Evolutionary conservation across 2,888 invertebrate genomes (phyloP).

Genomic region (Drosophila quinaria): DNA sequence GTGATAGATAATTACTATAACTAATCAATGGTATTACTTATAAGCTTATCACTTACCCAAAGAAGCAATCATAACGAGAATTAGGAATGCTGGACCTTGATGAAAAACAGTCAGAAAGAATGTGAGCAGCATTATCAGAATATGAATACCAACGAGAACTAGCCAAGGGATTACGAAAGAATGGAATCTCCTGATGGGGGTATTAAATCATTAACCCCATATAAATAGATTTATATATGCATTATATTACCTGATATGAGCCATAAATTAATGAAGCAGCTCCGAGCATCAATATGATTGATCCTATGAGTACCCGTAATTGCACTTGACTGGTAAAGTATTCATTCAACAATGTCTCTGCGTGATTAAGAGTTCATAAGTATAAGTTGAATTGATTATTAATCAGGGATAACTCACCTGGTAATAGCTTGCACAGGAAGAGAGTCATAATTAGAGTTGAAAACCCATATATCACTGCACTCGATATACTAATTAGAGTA

Average conservation of each 20-base stretch:
- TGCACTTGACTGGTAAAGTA: slow-evolving; percentile 5
- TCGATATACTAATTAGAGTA: neutral
- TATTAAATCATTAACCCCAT: neutral
- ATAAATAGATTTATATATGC: too few relatives aligned
- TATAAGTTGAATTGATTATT: neutral
- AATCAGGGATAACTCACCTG: slow-evolving; percentile 21
- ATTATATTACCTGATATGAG: slow-evolving; percentile 8
- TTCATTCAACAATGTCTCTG: slow-evolving; percentile 20
- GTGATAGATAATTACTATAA: neutral
- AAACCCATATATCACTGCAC: neutral
- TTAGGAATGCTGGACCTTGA: slow-evolving; percentile 6
- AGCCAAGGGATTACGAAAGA: slow-evolving; percentile 47
- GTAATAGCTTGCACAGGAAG: neutral
- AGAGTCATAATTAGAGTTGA: neutral
- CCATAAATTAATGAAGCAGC: slow-evolving; percentile 8
- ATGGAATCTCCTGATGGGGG: slow-evolving; percentile 13
- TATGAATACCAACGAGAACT: slow-evolving; percentile 11
- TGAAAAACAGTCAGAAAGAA: neutral
- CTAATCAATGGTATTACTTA: neutral
- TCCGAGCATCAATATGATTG: slow-evolving; percentile 4
- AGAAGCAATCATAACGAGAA: neutral
- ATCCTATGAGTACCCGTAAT: slow-evolving; percentile 3
- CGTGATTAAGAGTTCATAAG: neutral
- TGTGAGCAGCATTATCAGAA: slow-evolving; percentile 2
- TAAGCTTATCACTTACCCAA: slow-evolving; percentile 18